Base-by-base conservation (phyloP, 1,140 invertebrate genomes). In the Nephotettix cincticeps region DNA sequence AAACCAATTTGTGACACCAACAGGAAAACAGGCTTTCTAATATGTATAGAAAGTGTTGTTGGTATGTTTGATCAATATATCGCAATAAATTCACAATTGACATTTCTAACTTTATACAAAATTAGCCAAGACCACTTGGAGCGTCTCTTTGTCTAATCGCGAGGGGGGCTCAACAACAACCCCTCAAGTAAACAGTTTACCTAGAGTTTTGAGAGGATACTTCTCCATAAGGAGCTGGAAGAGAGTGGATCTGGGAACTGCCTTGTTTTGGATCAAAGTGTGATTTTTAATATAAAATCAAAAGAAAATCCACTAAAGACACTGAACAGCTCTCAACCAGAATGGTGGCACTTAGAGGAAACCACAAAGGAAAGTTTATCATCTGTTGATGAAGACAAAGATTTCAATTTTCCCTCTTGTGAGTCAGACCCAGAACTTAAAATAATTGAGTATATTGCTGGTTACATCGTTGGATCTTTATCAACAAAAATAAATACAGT, bases 51-150 rank as follows among this genome's bases (percentile, higher is more conserved):
- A 27, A 68, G 66, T 51, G 28, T 40, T 11, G 11, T 68, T 19
- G 36, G 19, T 30, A 68, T 68, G 66, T 68, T 47, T 51, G 32
- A 47, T n/a, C 17, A 45, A 17, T 68, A 68, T 47, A 40, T 14
- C 21, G 14, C 25, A 23, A 19, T 17, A 47, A 23, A 43, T 51
- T 9, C 30, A 66, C 71, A 56, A 65, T 6, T 74, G 17, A 65
- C 9, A 17, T 75, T 51, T 27, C 68, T 75, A n/a, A 51, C 67
- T 0, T 58, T 70, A 14, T 75, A 75, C 43, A 76, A 75, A 68
- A 43, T 76, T 29, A 73, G 69, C 23, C 75, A 76, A 70, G 75
- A 76, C 63, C 70, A 72, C 29, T 30, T 75, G 0, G 75, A 75
- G 54, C 68, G 68, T n/a, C 71, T 73, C 21, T 76, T 76, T 71